Base-by-base conservation (phyloP, 2,113 vertebrate genomes). In the Ictalurus furcatus region DNA sequence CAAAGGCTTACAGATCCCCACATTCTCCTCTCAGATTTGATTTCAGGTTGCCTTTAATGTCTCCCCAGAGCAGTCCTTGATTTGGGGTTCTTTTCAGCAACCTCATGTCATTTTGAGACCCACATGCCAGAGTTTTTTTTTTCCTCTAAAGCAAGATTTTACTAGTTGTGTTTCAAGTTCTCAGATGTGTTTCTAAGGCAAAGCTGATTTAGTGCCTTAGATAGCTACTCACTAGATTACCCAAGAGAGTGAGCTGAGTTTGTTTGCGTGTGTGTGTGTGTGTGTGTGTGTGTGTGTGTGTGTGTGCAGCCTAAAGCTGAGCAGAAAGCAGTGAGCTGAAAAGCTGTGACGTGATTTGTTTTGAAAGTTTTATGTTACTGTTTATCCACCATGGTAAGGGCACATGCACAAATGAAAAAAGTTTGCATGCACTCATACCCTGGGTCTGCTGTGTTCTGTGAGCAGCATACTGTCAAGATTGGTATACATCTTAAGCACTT, bases 21-120 rank as follows among this genome's bases (percentile, higher is more conserved):
- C 37, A 58, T 69, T 81, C 59, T 86, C 37, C 85, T 88, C 91
- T 91, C 67, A 21, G 30, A 59, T 37, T 82, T 82, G n/a, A 58
- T 59, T 82, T 34, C 6, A 30, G 52, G 16, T 56, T n/a, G 28
- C 30, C 54, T 59, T 30, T 59, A 82, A 82, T 34, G 30, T 19
- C 11, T 82, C 23, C n/a, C 28, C 25, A 30, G 28, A 56, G n/a
- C 2, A 19, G 54, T 21, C 8, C 54, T 54, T 56, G 28, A 80
- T 54, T n/a, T 81, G 6, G 14, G 37, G 37, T 78, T 52, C 44
- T 78, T 48, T 40, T 74, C 71, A 74, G 3, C 23, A 78, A 28
- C 37, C 37, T 44, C 74, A 78, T 28, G 11, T 78, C 21, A 48
- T 48, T 80, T 56, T 56, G 13, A 7, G 28, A 54, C 78, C 40